Conservation (phyloP, 1,140 invertebrate species). For the Drosophila funebris region DNA sequence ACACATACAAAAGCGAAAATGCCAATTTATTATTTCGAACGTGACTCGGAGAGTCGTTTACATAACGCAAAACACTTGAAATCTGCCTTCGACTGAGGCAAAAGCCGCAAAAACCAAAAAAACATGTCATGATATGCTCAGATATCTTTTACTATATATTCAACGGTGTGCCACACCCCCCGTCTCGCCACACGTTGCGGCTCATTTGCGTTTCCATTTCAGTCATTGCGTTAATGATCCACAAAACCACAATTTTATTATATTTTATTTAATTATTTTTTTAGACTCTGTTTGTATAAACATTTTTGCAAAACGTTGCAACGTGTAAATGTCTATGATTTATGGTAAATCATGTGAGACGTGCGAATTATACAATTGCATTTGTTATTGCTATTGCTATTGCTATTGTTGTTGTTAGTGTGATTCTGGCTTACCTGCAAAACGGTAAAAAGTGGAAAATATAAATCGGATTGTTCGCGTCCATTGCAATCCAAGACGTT, state of each 20-base stretch:
- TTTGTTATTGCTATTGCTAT: conserved; percentile 25
- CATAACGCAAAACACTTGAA: conserved; percentile 71
- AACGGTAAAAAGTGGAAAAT: conserved; percentile 96
- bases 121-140: neutral
- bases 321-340: conserved; percentile 65
- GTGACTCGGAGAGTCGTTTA: conserved; percentile 62
- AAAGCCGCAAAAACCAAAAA: conserved; percentile 63
- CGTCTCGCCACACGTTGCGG: neutral
- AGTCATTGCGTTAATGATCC: conserved; percentile 45
- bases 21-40: conserved; percentile 58
- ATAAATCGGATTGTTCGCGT: conserved; percentile 90
- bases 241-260: conserved; percentile 39
- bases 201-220: conserved; percentile 41
- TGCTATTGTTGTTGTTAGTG: neutral
- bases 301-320: conserved; percentile 49
- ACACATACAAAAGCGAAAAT: conserved; percentile 41
- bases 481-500: conserved; percentile 84
- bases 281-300: too few species aligned
- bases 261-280: neutral
- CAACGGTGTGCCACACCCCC: conserved; percentile 33
- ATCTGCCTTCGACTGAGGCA: conserved; percentile 47
- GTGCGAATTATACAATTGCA: conserved; percentile 58
- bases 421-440: conserved; percentile 88
- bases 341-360: conserved; percentile 57
- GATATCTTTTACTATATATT: conserved; percentile 29